Evolutionary conservation across 2,797 vertebrate genomes (phyloP), one percentile per base, ranked within the genome.

Genomic region (Austrolebias charrua): DNA sequence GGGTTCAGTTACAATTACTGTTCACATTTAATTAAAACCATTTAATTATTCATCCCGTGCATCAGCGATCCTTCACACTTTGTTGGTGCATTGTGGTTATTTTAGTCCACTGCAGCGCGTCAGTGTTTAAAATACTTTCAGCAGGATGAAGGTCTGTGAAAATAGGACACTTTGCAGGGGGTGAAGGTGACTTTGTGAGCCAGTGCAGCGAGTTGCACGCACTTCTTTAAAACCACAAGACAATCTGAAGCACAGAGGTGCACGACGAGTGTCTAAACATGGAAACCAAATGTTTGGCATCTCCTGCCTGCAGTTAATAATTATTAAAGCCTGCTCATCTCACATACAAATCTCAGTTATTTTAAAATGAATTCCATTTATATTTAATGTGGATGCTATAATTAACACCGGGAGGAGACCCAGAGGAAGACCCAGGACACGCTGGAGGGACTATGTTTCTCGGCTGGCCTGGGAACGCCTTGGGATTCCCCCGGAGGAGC

Each of bases 151-250:
- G 65, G 18, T 60, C 51, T 46, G 66, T 50, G 66, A 31, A 83
- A 84, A 58, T 78, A 65, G 83, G 84, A 73, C 80, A 51, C 28
- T 76, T 56, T 56, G 69, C n/a, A n/a, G n/a, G n/a, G n/a, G 10
- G 66, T 46, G 62, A 62, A 68, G 76, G 76, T 76, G 79, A 85
- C 84, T 56, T 77, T 84, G 82, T 62, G 69, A 18, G 24, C 20
- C 46, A 13, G 63, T n/a, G 60, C 67, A 31, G 55, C 29, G 29
- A 57, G 53, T 15, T 31, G 50, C 60, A 45, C 54, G 51, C 59
- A 59, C 52, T 1, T 63, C n/a, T 65, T 55, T 54, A 4, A 12
- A 48, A 51, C 45, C 11, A 49, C 29, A 28, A 52, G 20, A 58
- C 29, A 11, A 53, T 12, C 43, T 55, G 4, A 5, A 31, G 31